These are phyloP conservation scores for Sminthopsis crassicaudata DNA, from an alignment of 2,113 vertebrate species.

Conservation along the genomic window DNA sequence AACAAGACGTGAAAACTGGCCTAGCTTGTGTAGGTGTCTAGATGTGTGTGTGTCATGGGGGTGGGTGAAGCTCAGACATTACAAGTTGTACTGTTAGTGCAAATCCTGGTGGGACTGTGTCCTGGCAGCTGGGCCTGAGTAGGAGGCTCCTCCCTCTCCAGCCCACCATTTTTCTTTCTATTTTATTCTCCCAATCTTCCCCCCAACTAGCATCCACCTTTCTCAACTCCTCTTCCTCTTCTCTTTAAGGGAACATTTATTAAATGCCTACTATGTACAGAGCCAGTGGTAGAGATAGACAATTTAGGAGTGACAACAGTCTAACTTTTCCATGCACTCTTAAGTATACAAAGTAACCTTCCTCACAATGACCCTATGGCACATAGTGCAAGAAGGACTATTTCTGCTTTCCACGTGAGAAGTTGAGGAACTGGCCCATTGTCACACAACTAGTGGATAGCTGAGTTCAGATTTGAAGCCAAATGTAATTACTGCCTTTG, in stretches of 20 bases:
- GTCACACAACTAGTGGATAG: background rate
- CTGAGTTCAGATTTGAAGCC: background rate
- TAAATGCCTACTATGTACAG: background rate
- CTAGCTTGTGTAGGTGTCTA: background rate
- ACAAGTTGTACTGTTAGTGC: background rate
- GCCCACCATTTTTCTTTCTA: background rate
- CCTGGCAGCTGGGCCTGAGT: background rate
- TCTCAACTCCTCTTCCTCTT: background rate
- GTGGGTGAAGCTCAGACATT: background rate
- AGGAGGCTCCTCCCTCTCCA: background rate
- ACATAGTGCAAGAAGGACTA: background rate
- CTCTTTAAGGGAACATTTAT: background rate
- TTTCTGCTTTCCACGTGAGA: background rate
- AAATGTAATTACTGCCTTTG: background rate
- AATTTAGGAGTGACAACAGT: background rate
- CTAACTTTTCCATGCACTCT: background rate
- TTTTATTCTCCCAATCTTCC: background rate
- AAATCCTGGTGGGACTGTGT: background rate
- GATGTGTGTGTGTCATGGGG: background rate
- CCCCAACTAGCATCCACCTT: background rate
- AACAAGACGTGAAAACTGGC: background rate
- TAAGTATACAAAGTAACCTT: background rate
- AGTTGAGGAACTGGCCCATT: background rate
- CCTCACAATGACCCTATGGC: background rate
- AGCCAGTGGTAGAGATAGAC: background rate